Evolutionary conservation across 2,797 vertebrate species (phyloP), one percentile per base, ranked within the genome.

Genomic region (Apogon talboti): DNA sequence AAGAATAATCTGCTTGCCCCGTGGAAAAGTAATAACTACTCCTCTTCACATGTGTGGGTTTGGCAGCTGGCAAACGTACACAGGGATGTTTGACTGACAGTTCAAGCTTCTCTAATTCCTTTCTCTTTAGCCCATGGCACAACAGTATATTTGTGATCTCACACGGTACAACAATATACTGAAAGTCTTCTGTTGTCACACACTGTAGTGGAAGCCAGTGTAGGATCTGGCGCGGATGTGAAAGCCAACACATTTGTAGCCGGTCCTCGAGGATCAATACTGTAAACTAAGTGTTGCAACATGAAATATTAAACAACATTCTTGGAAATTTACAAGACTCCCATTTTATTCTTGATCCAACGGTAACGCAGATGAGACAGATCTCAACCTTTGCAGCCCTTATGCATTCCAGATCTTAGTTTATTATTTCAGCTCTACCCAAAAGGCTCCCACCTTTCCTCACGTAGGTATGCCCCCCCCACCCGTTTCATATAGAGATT

Each of bases 281-380:
- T 35, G 9, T 10, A 8, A 9, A 9, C 33, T 28, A 28, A 28
- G 6, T 28, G 6, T 35, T 35, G 33, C 10, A 10, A 35, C 7
- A 35, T 35, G 33, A 35, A 33, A 8, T 33, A 33, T 33, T 33
- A 8, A 33, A 10, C 33, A 35, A 35, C 33, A 10, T 35, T 35
- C 8, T 10, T 10, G 7, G 49, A 58, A 80, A 73, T 61, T 76
- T 45, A 54, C 56, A 50, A 7, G 40, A 60, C 66, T 68, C 51
- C 81, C 82, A 56, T 78, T 85, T 92, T 78, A 89, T 71, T 86
- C 84, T 90, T 78, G 83, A 86, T 84, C 75, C 74, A 76, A 82
- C 71, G 66, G 74, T 68, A 65, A 45, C 84, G 48, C 74, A 79
- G 83, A 83, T 92, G 94, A 90, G 92, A 94, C 93, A 89, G 67